phyloP scores from a whole-genome alignment of 2,113 vertebrate genomes.

The Prionailurus viverrinus region DNA sequence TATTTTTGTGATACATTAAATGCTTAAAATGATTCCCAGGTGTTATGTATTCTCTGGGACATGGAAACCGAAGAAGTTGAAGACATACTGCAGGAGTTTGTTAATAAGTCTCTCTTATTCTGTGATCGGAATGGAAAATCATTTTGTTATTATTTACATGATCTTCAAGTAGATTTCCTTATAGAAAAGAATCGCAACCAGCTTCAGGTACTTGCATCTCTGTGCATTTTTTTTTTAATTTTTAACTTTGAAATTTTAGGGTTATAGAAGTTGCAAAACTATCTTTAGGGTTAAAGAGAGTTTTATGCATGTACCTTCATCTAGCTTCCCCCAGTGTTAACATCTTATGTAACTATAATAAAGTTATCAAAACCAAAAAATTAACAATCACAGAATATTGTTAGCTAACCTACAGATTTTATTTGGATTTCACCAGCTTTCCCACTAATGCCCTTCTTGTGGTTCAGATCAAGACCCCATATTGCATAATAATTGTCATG shows the following conservation, averaged over 20 bases:
- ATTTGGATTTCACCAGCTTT: not conserved
- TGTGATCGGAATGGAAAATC: conserved; percentile 94
- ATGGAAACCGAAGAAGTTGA: conserved; percentile 96
- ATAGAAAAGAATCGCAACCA: conserved; percentile 93
- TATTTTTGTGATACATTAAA: conserved; percentile 32
- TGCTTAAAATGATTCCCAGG: conserved; percentile 85
- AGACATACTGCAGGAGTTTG: conserved; percentile 96
- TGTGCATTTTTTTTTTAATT: not conserved
- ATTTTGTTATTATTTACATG: conserved; percentile 96
- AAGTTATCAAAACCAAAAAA: not conserved
- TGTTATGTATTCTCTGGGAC: conserved; percentile 96
- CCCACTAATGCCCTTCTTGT: not conserved
- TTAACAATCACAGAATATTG: not conserved
- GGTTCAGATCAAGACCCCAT: not conserved
- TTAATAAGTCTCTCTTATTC: conserved; percentile 97
- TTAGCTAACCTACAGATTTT: not conserved
- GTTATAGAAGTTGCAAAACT: not conserved
- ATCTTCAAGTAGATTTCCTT: conserved; percentile 98
- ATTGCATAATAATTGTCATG: not conserved
- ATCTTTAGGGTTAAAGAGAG: not conserved
- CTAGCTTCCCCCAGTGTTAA: not conserved
- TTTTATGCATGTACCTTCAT: not conserved
- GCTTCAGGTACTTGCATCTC: conserved; percentile 88
- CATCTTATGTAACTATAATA: not conserved
- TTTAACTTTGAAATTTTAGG: conserved; percentile 37